Base-by-base conservation (phyloP, 2,888 invertebrate species). In the Drosophila pseudotakahashii region DNA sequence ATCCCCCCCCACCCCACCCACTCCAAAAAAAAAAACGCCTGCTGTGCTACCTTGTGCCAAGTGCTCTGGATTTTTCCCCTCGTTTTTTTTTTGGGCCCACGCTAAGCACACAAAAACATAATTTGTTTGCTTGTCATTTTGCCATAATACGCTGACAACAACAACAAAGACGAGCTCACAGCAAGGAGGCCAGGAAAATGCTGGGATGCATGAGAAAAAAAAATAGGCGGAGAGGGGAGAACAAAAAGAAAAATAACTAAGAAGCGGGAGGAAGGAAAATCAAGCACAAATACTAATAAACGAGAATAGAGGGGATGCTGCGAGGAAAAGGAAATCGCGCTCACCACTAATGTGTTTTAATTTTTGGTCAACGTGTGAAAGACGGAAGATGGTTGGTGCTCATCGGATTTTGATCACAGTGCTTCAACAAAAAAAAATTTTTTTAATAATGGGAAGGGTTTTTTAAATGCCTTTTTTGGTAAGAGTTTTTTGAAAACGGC, bases 81-180 rank as follows among this genome's bases (percentile, higher is more conserved):
- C 58, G 11, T 30, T 19, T 13, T 32, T 55, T 57, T 51, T 51
- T 82, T 79, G 62, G 54, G 70, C 70, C 50, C 70, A 70, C 70
- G 83, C 59, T 86, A 62, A 77, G 48, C 77, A 73, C 81, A 82
- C 88, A 84, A 68, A 82, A 84, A 77, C 79, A 82, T 82, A 82
- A 84, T 81, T 81, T 83, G 81, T 85, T 81, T 85, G 86, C 81
- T 73, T 77, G 86, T 73, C 86, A 81, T 85, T 81, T 82, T 61
- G 71, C 73, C 62, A 75, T 70, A 81, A 77, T 85, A 68, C 77
- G 79, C 82, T 81, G 77, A 84, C 81, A 84, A 84, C 75, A 75
- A 55, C 64, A 79, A 57, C 44, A 69, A 41, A 48, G 62, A 47
- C 41, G 39, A 32, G 26, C 14, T 47, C 13, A 52, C 36, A 34